Percentiles rank a stretch among this genome's conserved stretches.
These are phyloP conservation scores for Tricholauxania praeusta DNA, from an alignment of 2,888 invertebrate species.

Conservation along the genomic window DNA sequence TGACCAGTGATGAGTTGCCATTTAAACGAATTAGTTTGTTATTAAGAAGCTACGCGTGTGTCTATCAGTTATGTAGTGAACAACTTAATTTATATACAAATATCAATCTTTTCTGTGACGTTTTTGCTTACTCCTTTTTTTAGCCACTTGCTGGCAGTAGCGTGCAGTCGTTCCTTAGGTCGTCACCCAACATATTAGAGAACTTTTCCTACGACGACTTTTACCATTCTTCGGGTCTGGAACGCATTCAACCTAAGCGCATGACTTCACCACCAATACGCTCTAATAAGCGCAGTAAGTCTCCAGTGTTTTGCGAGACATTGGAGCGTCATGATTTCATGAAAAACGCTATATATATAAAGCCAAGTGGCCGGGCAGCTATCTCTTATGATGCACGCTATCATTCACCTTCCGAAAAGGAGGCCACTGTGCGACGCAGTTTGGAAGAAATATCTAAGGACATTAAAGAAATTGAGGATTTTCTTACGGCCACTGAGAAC, in stretches of 20 bases:
- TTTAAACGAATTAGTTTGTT: constrained; percentile 25
- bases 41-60: constrained; percentile 12
- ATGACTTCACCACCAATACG: constrained; percentile 47
- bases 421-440: constrained; percentile 63
- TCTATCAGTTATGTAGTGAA: neutral
- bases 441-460: constrained; percentile 68
- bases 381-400: constrained; percentile 52
- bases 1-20: constrained; percentile 10
- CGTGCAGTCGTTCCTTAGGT: constrained; percentile 60
- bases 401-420: constrained; percentile 63
- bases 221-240: constrained; percentile 47
- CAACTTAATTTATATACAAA: no score
- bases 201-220: constrained; percentile 65
- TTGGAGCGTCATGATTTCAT: constrained; percentile 65
- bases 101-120: no score
- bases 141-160: constrained; percentile 51
- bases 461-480: constrained; percentile 67
- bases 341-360: constrained; percentile 62
- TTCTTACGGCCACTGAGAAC: constrained; percentile 65
- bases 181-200: constrained; percentile 66
- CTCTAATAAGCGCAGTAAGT: constrained; percentile 47
- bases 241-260: constrained; percentile 49
- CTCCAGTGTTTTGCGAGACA: constrained; percentile 64
- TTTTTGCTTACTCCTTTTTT: neutral
- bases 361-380: constrained; percentile 44